phyloP scores from a whole-genome alignment of 2,888 invertebrate species.

The Euzophera pinguis region DNA sequence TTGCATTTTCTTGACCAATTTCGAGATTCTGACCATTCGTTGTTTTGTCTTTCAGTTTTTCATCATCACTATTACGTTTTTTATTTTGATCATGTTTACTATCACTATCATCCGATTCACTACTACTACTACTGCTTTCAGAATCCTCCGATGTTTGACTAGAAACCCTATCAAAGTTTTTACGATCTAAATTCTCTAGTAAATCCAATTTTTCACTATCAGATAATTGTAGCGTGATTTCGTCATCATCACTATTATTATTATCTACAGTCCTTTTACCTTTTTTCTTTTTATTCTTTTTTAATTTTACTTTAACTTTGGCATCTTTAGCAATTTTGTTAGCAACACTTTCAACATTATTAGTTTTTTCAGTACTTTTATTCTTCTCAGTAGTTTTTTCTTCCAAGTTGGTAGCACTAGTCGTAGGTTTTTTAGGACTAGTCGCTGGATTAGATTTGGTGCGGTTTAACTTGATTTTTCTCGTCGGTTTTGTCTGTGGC shows the following conservation, averaged over 20 bases:
- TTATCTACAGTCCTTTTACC: conserved; percentile 38
- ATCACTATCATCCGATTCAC: conserved; percentile 30
- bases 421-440: conserved; percentile 13
- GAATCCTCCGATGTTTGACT: conserved; percentile 40
- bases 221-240: conserved; percentile 68
- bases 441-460: conserved; percentile 31
- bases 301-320: conserved; percentile 44
- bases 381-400: conserved; percentile 14
- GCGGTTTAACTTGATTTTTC: conserved; percentile 67
- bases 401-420: conserved; percentile 7
- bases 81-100: too few species aligned
- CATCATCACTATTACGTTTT: neutral
- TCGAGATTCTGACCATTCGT: neutral
- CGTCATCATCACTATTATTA: conserved; percentile 59
- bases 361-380: conserved; percentile 21
- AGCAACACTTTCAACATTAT: neutral
- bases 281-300: conserved; percentile 56
- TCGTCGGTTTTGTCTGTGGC: conserved; percentile 46
- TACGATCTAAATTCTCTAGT: conserved; percentile 61
- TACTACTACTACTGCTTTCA: conserved; percentile 33
- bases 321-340: conserved; percentile 17
- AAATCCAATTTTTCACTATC: conserved; percentile 74
- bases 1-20: neutral
- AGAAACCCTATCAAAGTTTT: conserved; percentile 46
- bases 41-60: neutral